Conservation (phyloP, 92 coral and sea anemone species). For the Plumapathes pennacea region DNA sequence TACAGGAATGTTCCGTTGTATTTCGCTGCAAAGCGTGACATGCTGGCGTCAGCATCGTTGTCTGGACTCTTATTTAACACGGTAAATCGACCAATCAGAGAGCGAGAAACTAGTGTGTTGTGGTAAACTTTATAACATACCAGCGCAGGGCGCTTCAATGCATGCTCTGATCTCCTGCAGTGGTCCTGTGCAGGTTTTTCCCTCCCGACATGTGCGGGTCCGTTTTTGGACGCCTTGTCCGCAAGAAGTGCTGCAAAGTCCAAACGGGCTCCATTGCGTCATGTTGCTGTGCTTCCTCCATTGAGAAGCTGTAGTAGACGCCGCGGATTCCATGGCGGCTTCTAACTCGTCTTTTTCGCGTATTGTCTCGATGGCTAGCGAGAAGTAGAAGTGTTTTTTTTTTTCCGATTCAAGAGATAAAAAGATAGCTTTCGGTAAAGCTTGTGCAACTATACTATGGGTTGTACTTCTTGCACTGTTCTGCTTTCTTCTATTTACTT, state of each 20-base stretch:
- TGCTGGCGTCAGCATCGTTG: too few relatives aligned
- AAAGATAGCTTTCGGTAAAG: too few relatives aligned
- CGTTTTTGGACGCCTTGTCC: slow-evolving; percentile 78
- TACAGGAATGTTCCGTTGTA: too few relatives aligned
- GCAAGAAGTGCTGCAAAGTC: slow-evolving; percentile 81
- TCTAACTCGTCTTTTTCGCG: slow-evolving; percentile 45
- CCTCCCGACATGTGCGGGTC: slow-evolving; percentile 73
- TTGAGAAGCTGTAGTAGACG: not conserved
- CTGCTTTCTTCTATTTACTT: not conserved
- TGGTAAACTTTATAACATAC: slow-evolving; percentile 26
- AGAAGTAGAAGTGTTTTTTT: too few relatives aligned
- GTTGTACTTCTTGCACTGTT: not conserved
- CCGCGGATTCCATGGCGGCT: slow-evolving; percentile 16
- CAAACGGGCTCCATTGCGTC: slow-evolving; percentile 77
- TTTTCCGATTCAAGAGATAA: too few relatives aligned
- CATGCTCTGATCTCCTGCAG: slow-evolving; percentile 78
- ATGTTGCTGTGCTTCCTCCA: slow-evolving; percentile 37
- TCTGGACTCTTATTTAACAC: too few relatives aligned
- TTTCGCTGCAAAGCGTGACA: too few relatives aligned
- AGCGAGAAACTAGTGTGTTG: too few relatives aligned
- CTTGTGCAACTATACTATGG: not conserved
- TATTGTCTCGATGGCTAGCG: too few relatives aligned
- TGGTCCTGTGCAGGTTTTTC: slow-evolving; percentile 69
- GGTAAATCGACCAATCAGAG: too few relatives aligned
- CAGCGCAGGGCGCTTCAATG: slow-evolving; percentile 74